Conservation (phyloP, 1,140 invertebrate genomes). For the Trichonephila clavata region DNA sequence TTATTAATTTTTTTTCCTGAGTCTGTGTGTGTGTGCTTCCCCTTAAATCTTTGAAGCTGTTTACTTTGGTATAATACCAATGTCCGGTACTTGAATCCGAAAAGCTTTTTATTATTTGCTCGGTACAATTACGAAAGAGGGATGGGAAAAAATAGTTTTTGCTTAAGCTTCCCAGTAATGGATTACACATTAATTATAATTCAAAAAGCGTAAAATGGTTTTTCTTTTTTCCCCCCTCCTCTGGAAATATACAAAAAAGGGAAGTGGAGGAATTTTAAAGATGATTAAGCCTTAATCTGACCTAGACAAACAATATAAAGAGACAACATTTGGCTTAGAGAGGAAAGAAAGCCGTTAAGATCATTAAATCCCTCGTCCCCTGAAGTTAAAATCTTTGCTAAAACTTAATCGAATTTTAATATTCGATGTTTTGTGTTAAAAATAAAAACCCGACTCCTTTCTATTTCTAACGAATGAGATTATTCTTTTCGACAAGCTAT, state of each 20-base stretch:
- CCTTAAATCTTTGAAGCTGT: conserved; percentile 52
- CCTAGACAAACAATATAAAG: conserved; percentile 2
- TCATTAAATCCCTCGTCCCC: background rate
- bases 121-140: conserved; percentile 33
- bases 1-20: conserved; percentile 56
- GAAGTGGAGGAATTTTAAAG: conserved; percentile 18
- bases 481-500: background rate
- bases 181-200: conserved; percentile 72
- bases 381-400: background rate
- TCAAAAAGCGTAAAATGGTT: conserved; percentile 35
- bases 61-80: conserved; percentile 15
- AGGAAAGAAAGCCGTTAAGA: background rate
- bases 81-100: conserved; percentile 1
- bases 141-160: background rate
- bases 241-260: background rate
- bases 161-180: conserved; percentile 46
- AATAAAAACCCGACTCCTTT: background rate
- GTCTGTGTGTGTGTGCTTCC: background rate
- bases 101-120: conserved; percentile 46
- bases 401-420: background rate
- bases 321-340: background rate
- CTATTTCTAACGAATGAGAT: too few species aligned
- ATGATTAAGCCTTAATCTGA: conserved; percentile 45
- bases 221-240: background rate
- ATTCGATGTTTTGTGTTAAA: background rate